Evolutionary conservation across 1,140 invertebrate species (phyloP).

Genomic region (Eubasilissa regina): DNA sequence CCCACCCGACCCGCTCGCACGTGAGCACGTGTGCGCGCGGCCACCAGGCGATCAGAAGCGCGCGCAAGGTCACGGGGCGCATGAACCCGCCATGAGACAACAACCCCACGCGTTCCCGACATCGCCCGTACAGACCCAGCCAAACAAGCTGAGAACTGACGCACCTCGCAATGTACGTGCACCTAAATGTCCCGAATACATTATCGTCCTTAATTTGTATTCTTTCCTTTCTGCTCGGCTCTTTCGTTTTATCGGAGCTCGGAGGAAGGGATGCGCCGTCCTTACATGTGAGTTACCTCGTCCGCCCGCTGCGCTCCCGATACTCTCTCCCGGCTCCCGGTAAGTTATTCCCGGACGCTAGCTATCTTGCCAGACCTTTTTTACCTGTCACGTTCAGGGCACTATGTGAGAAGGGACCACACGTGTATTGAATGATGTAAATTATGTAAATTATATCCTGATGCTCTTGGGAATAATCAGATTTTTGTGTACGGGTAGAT

Average conservation of each 20-base stretch:
- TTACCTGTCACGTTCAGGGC: constrained; percentile 11
- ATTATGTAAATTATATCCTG: constrained; percentile 16
- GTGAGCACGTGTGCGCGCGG: constrained; percentile 31
- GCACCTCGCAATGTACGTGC: no score
- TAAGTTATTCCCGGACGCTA: constrained; percentile 39
- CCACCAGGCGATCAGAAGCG: constrained; percentile 38
- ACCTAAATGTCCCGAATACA: no score
- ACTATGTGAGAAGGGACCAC: constrained; percentile 13
- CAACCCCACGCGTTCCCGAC: constrained; percentile 29
- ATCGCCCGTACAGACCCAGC: no score
- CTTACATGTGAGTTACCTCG: constrained; percentile 14
- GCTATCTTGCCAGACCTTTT: constrained; percentile 38
- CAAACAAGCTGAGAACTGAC: no score
- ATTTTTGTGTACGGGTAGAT: neutral
- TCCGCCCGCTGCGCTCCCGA: constrained; percentile 19
- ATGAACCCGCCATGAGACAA: constrained; percentile 34
- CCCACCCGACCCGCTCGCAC: constrained; percentile 2
- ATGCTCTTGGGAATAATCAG: neutral
- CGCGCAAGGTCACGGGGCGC: constrained; percentile 36
- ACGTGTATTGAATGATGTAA: constrained; percentile 19
- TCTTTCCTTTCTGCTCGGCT: neutral
- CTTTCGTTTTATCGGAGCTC: neutral
- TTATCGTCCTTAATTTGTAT: neutral
- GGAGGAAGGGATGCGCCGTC: constrained; percentile 3
- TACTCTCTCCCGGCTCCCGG: constrained; percentile 25